Conservation (phyloP, 1,140 invertebrate species). For the Drosophila punjabiensis region DNA sequence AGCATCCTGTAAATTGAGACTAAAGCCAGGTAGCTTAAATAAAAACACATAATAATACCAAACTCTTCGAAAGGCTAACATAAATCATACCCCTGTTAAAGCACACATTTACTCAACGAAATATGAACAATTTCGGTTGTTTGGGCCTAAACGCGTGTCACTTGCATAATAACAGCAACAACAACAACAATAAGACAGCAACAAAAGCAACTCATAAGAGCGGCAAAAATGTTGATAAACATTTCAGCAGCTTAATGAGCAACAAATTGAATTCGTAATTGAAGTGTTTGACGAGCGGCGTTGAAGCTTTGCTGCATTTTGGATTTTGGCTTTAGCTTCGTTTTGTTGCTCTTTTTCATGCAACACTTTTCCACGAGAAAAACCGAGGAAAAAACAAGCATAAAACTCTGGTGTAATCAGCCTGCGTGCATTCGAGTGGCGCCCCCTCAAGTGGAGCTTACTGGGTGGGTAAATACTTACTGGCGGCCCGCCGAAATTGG, state of each 20-base stretch:
- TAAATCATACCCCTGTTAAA: constrained; percentile 23
- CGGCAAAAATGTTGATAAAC: constrained; percentile 73
- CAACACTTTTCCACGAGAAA: constrained; percentile 29
- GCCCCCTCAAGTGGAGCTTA: constrained; percentile 45
- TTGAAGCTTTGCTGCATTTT: constrained; percentile 30
- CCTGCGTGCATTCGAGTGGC: constrained; percentile 49
- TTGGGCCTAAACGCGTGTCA: constrained; percentile 64
- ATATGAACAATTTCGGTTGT: constrained; percentile 17
- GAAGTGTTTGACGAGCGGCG: constrained; percentile 61
- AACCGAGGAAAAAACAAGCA: not conserved
- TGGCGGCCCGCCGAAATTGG: constrained; percentile 16
- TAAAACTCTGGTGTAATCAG: constrained; percentile 44
- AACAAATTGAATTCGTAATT: constrained; percentile 80
- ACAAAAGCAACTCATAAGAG: constrained; percentile 17
- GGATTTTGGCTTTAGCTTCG: constrained; percentile 19
- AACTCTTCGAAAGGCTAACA: not conserved
- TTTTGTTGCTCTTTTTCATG: constrained; percentile 36
- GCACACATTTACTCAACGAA: constrained; percentile 38
- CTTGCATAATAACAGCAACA: constrained; percentile 58
- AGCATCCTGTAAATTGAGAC: not conserved
- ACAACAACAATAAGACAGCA: not conserved
- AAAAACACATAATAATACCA: not conserved
- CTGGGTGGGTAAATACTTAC: constrained; percentile 34
- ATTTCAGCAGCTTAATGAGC: constrained; percentile 75
- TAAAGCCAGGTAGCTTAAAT: not conserved